phyloP scores from a whole-genome alignment of 2,797 vertebrate genomes.

The Cyclopterus lumpus region DNA sequence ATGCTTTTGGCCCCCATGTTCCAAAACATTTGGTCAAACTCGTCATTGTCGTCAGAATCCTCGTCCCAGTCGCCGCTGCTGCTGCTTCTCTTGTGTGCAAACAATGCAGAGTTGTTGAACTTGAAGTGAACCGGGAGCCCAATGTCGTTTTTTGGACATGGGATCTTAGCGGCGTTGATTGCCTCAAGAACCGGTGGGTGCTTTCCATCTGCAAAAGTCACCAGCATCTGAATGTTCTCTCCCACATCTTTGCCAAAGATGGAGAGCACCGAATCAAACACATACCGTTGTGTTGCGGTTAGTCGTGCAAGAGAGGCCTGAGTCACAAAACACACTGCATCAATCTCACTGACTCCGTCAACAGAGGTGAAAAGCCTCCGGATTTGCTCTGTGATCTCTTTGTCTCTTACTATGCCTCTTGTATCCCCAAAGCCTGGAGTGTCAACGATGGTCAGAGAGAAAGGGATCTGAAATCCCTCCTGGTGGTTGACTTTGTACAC shows the following conservation, averaged over 20 bases:
- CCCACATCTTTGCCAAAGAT: slow-evolving; percentile 58
- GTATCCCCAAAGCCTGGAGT: slow-evolving; percentile 33
- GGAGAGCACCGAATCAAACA: slow-evolving; percentile 45
- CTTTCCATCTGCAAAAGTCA: slow-evolving; percentile 63
- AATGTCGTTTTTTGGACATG: slow-evolving; percentile 41
- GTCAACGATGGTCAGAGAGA: slow-evolving; percentile 55
- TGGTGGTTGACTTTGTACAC: slow-evolving; percentile 63
- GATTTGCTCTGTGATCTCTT: slow-evolving; percentile 11
- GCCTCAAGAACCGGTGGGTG: slow-evolving; percentile 57
- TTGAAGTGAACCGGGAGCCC: slow-evolving; percentile 64
- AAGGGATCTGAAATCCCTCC: slow-evolving; percentile 38
- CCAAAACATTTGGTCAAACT: slow-evolving; percentile 73
- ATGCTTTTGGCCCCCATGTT: slow-evolving; percentile 64
- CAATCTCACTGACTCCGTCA: slow-evolving; percentile 41
- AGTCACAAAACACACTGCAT: slow-evolving; percentile 42
- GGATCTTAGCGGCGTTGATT: slow-evolving; percentile 41
- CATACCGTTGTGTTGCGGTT: slow-evolving; percentile 32
- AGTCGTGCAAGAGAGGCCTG: slow-evolving; percentile 31
- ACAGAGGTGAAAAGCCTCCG: slow-evolving; percentile 41
- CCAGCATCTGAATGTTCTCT: slow-evolving; percentile 62
- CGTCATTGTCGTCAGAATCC: slow-evolving; percentile 42
- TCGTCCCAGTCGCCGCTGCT: neutral
- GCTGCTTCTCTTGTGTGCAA: slow-evolving; percentile 35
- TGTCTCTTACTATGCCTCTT: slow-evolving; percentile 12
- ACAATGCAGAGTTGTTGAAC: slow-evolving; percentile 75